Conservation (phyloP, 2,113 vertebrate genomes). For the Semicossyphus pulcher region DNA sequence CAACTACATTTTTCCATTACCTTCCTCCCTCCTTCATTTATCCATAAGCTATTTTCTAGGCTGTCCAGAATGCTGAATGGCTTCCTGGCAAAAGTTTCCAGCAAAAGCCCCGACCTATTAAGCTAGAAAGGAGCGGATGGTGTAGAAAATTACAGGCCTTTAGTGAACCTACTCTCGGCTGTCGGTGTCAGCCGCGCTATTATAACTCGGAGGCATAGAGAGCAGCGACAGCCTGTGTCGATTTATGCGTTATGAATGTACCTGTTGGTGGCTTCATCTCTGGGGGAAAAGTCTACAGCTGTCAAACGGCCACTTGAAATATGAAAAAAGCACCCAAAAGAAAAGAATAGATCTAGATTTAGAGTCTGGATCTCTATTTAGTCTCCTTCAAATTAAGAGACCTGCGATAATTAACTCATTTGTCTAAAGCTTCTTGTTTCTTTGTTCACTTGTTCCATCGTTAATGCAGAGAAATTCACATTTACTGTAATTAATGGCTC, state of each 20-base stretch:
- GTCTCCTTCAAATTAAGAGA: neutral
- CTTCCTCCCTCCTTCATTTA: constrained; percentile 53
- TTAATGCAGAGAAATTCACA: constrained; percentile 44
- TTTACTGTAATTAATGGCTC: constrained; percentile 57
- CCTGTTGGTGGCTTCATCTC: constrained; percentile 34
- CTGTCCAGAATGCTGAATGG: constrained; percentile 65
- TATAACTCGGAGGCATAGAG: constrained; percentile 41
- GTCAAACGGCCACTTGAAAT: neutral
- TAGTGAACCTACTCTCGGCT: constrained; percentile 40
- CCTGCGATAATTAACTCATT: constrained; percentile 12
- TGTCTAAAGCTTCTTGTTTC: neutral
- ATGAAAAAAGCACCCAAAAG: neutral
- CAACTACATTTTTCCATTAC: constrained; percentile 58
- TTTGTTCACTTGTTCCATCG: constrained; percentile 4
- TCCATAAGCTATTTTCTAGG: constrained; percentile 68
- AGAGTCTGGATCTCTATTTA: neutral
- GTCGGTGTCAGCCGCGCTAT: constrained; percentile 38
- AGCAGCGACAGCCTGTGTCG: constrained; percentile 7
- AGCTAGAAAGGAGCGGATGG: constrained; percentile 56
- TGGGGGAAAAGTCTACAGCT: neutral
- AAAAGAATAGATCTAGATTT: neutral
- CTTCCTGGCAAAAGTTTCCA: constrained; percentile 65
- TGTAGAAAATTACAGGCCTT: constrained; percentile 68
- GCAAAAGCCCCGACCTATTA: constrained; percentile 64
- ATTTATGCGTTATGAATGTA: constrained; percentile 31